These are phyloP conservation scores for Drosophila phalerata DNA, from an alignment of 2,888 invertebrate genomes.

Conservation along the genomic window DNA sequence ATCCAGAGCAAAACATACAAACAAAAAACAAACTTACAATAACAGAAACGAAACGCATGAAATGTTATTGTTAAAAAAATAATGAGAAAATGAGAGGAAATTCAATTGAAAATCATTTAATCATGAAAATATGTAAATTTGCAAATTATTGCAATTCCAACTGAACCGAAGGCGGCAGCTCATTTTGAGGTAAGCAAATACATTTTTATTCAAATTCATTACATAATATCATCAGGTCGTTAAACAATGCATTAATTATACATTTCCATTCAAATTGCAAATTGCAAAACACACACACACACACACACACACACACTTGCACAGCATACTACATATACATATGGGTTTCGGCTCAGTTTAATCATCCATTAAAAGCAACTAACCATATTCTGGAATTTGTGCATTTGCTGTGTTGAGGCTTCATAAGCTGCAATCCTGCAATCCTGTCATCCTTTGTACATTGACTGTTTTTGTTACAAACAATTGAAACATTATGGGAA, in stretches of 20 bases:
- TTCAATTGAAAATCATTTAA: constrained; percentile 74
- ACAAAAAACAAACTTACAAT: constrained; percentile 15
- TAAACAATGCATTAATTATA: constrained; percentile 70
- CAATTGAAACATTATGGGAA: not conserved
- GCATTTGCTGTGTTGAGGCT: constrained; percentile 21
- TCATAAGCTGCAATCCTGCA: constrained; percentile 24
- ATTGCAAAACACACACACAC: constrained; percentile 45
- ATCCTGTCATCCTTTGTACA: constrained; percentile 15
- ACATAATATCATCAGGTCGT: constrained; percentile 61
- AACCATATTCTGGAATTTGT: constrained; percentile 50
- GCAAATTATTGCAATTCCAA: constrained; percentile 35
- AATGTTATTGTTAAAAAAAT: constrained; percentile 9
- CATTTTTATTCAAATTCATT: constrained; percentile 65
- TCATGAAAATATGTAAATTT: constrained; percentile 70
- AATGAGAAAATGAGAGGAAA: constrained; percentile 28
- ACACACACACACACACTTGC: constrained; percentile 8
- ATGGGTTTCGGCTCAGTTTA: constrained; percentile 59
- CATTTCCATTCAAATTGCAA: constrained; percentile 69
- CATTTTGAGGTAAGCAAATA: constrained; percentile 65
- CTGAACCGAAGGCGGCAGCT: constrained; percentile 19
- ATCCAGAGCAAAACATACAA: constrained; percentile 12
- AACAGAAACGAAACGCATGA: constrained; percentile 15
- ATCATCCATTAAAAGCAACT: constrained; percentile 59
- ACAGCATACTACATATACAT: constrained; percentile 14
- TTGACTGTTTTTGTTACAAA: constrained; percentile 32